phyloP scores from a whole-genome alignment of 2,113 vertebrate genomes.

The Vulpes vulpes region DNA sequence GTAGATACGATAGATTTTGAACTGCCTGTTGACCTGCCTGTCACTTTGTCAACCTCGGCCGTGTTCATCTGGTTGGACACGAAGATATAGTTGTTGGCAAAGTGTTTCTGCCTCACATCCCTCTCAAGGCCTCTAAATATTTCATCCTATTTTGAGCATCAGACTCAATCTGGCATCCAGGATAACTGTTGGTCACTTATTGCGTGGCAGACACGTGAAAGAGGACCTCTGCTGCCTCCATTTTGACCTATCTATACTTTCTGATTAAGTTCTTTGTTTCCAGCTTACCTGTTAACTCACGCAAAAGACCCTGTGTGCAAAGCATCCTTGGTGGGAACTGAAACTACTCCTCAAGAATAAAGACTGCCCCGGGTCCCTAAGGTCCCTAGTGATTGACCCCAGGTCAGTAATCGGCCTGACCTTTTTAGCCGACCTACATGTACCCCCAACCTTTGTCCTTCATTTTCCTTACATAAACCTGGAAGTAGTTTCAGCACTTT shows the following conservation, averaged over 20 bases:
- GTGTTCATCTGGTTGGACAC: neutral
- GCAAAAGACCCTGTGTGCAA: neutral
- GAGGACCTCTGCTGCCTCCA: neutral
- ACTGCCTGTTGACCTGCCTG: neutral
- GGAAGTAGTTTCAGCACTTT: neutral
- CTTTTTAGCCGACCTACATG: neutral
- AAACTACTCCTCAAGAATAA: neutral
- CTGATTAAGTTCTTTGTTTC: neutral
- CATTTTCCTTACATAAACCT: neutral
- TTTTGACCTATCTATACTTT: neutral
- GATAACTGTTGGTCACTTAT: neutral
- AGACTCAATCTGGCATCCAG: neutral
- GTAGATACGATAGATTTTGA: neutral
- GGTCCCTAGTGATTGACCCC: neutral
- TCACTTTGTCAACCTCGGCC: neutral
- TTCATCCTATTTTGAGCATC: slow-evolving; percentile 3
- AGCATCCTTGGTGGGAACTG: neutral
- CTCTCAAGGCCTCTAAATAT: neutral
- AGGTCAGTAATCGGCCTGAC: neutral
- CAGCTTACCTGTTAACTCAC: neutral
- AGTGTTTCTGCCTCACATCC: neutral
- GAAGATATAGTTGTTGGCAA: neutral
- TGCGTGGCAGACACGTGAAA: neutral
- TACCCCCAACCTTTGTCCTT: neutral
- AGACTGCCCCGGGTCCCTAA: neutral